Conservation (phyloP, 2,113 vertebrate species). For the Hyla sarda region DNA sequence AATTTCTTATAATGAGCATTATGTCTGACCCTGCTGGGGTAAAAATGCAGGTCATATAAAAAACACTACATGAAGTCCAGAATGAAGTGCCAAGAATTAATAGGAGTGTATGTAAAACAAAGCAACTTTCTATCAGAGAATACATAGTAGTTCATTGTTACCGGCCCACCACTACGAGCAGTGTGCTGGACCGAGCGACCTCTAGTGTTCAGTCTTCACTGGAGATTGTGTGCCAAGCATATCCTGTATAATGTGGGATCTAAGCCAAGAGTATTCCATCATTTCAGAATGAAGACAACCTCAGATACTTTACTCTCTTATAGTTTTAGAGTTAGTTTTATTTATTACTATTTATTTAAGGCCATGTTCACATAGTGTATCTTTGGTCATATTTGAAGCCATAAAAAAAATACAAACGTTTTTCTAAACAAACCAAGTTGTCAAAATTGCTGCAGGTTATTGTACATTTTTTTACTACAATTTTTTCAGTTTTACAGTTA, state of each 20-base stretch:
- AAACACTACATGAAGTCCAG: conserved; percentile 6
- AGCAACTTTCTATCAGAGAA: conserved; percentile 14
- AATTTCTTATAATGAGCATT: conserved; percentile 1
- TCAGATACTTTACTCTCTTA: not conserved
- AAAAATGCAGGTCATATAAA: not conserved
- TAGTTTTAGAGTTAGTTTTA: no score
- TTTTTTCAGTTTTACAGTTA: not conserved
- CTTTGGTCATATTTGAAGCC: no score
- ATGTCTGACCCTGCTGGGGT: not conserved
- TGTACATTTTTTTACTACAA: no score
- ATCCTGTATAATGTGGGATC: not conserved
- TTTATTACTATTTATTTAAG: no score
- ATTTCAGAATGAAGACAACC: not conserved
- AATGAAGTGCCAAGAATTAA: conserved; percentile 32
- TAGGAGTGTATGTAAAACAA: conserved; percentile 20
- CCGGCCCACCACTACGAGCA: not conserved
- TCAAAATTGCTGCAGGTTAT: no score
- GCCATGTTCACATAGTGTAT: no score
- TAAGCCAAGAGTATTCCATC: not conserved
- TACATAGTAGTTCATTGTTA: conserved; percentile 32
- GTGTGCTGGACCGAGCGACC: not conserved
- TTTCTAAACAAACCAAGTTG: no score
- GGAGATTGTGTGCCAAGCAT: not conserved
- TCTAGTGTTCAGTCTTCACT: conserved; percentile 29
- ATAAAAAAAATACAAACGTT: no score